Conservation (phyloP, 2,888 invertebrate species). For the Polietes domitor region DNA sequence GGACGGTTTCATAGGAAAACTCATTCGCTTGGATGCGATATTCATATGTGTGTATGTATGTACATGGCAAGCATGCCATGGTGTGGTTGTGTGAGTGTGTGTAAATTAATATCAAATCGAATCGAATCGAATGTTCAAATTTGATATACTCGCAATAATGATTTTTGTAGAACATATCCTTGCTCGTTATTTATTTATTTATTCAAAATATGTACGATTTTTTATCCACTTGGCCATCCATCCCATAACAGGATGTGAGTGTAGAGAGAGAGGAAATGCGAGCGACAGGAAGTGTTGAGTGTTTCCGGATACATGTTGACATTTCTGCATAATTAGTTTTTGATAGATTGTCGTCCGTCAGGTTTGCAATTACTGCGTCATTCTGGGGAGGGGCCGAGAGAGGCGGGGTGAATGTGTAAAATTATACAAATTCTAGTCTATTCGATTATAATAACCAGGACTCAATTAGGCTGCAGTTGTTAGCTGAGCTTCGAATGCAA, state of each 20-base stretch:
- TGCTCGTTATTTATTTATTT: not conserved
- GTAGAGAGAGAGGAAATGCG: not conserved
- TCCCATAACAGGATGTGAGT: not conserved
- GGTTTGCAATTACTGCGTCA: not conserved
- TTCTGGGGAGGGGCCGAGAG: no score
- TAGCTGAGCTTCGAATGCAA: no score
- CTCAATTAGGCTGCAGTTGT: no score
- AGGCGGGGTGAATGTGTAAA: no score
- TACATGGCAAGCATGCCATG: not conserved
- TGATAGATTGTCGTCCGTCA: not conserved
- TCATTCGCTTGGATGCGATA: not conserved
- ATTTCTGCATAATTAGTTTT: not conserved
- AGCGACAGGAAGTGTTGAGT: not conserved
- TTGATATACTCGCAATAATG: slow-evolving; percentile 21
- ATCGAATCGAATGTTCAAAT: slow-evolving; percentile 18
- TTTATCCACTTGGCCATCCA: not conserved
- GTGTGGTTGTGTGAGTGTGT: slow-evolving; percentile 10
- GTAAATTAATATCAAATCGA: slow-evolving; percentile 32
- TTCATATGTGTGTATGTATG: not conserved
- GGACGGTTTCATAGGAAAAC: not conserved
- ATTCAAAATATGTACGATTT: not conserved
- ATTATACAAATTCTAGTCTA: no score
- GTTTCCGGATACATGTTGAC: slow-evolving; percentile 2
- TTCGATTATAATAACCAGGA: no score
- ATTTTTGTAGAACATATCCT: slow-evolving; percentile 10